Conservation (phyloP, 2,797 vertebrate genomes). For the Halcyon chelicuti region DNA sequence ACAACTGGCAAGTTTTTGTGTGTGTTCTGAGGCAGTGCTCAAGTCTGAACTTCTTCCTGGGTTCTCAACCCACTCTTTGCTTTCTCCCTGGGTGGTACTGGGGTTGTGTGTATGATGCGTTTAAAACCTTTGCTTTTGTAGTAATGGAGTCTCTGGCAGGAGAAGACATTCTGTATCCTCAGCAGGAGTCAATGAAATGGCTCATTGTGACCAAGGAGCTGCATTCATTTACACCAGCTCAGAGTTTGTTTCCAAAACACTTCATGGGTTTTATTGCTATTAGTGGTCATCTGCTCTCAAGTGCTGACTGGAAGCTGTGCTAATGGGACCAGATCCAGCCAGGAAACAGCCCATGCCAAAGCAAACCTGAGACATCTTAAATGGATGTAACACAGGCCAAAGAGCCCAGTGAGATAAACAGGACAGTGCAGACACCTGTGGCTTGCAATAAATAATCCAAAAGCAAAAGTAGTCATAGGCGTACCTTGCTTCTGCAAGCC, state of each 20-base stretch:
- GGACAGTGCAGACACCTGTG: slow-evolving; percentile 66
- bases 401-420: slow-evolving; percentile 58
- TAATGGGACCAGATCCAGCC: slow-evolving; percentile 54
- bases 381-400: slow-evolving; percentile 17
- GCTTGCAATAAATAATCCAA: slow-evolving; percentile 48
- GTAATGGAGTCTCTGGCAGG: neutral
- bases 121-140: neutral
- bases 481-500: slow-evolving; percentile 16
- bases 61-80: neutral
- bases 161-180: neutral
- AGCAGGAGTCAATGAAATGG: neutral
- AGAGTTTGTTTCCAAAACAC: slow-evolving; percentile 23
- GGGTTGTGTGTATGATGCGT: neutral
- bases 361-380: slow-evolving; percentile 49
- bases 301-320: neutral
- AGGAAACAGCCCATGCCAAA: slow-evolving; percentile 76
- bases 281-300: slow-evolving; percentile 20
- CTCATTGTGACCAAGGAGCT: neutral
- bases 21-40: neutral
- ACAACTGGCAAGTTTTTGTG: neutral
- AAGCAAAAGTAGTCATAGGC: slow-evolving; percentile 53
- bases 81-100: neutral
- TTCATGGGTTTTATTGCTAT: slow-evolving; percentile 12
- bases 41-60: neutral
- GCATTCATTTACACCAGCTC: neutral